phyloP scores from a whole-genome alignment of 1,140 invertebrate genomes.

The Oscheius sp. region DNA sequence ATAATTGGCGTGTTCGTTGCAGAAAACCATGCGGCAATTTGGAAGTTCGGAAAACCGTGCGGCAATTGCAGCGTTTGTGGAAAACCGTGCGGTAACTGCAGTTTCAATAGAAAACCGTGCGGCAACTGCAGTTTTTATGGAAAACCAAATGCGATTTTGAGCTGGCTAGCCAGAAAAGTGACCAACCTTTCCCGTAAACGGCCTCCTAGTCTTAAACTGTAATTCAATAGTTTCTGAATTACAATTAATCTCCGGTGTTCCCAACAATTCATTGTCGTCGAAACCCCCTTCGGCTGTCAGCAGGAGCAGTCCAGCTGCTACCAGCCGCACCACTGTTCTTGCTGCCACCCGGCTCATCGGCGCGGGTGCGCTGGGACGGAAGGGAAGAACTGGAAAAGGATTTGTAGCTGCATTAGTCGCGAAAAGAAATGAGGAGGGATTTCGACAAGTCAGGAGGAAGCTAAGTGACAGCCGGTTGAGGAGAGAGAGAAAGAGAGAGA shows the following conservation, averaged over 20 bases:
- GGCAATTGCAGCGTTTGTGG: not conserved
- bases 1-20: not conserved
- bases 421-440: not conserved
- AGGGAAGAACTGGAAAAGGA: not conserved
- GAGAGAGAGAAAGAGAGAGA: not conserved
- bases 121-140: not conserved
- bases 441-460: not conserved
- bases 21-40: not conserved
- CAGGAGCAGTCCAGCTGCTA: not conserved
- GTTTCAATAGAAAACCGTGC: not conserved
- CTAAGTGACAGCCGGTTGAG: not conserved
- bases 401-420: not conserved
- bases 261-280: conserved; percentile 52
- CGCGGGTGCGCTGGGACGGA: not conserved
- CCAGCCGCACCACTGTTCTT: no score
- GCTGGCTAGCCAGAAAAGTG: not conserved
- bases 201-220: conserved; percentile 53
- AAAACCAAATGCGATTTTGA: not conserved
- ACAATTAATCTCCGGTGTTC: conserved; percentile 53
- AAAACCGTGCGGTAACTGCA: not conserved
- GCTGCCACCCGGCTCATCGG: not conserved
- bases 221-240: conserved; percentile 60
- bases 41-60: not conserved
- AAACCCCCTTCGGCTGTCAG: not conserved
- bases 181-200: conserved; percentile 48